Conservation (phyloP, 2,113 vertebrate genomes). For the Protomyctophum bolini region DNA sequence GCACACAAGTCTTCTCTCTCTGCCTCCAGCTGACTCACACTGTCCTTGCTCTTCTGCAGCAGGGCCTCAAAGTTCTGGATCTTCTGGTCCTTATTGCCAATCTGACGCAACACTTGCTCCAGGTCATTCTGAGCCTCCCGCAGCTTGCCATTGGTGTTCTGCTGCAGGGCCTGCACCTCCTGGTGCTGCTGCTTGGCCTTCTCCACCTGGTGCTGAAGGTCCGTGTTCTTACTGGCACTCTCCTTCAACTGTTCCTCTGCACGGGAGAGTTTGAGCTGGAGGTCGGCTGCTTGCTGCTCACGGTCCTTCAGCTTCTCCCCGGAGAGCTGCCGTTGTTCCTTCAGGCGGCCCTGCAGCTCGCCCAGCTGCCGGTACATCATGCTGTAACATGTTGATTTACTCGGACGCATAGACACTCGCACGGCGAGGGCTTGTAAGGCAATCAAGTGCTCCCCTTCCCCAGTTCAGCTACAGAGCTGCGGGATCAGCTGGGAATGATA, state of each 20-base stretch:
- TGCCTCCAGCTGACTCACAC: constrained; percentile 88
- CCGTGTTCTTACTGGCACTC: constrained; percentile 83
- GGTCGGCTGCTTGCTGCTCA: constrained; percentile 93
- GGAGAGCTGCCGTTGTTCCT: constrained; percentile 96
- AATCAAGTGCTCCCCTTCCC: no score
- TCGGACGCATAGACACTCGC: no score
- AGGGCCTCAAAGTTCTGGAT: constrained; percentile 98
- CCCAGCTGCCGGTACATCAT: constrained; percentile 94
- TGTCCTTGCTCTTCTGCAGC: constrained; percentile 96
- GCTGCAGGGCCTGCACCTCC: constrained; percentile 92
- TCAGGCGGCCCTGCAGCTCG: constrained; percentile 93
- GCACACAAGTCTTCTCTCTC: constrained; percentile 95
- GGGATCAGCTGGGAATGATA: no score
- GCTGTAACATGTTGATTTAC: no score
- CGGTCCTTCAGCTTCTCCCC: constrained; percentile 96
- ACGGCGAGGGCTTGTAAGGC: no score
- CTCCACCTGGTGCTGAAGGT: constrained; percentile 93
- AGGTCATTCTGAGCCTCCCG: constrained; percentile 97
- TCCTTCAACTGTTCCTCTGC: constrained; percentile 95
- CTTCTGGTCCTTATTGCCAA: constrained; percentile 98
- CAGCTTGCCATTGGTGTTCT: constrained; percentile 92
- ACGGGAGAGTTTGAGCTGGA: constrained; percentile 93
- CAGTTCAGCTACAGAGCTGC: no score
- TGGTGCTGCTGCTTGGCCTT: constrained; percentile 95
- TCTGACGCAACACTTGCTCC: constrained; percentile 97